phyloP scores from a whole-genome alignment of 2,888 invertebrate species.

The Agonopterix subpropinquella region DNA sequence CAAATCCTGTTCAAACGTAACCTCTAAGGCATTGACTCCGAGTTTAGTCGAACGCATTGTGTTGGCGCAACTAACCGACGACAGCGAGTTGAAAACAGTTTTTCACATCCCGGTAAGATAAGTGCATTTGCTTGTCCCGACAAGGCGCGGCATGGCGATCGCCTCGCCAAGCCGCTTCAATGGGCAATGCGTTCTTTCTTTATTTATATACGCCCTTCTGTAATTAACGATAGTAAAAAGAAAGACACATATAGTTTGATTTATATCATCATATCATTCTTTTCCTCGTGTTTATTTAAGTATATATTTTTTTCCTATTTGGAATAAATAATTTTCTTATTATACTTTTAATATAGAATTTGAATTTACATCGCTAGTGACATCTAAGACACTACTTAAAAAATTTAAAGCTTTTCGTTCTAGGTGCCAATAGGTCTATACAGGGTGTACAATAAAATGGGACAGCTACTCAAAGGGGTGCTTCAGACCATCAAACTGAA shows the following conservation, averaged over 20 bases:
- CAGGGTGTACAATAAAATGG: too few species aligned
- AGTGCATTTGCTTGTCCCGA: constrained; percentile 76
- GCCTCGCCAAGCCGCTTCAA: constrained; percentile 55
- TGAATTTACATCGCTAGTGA: too few species aligned
- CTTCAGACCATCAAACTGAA: too few species aligned
- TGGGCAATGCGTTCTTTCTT: constrained; percentile 62
- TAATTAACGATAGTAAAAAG: constrained; percentile 68
- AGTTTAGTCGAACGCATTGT: constrained; percentile 42
- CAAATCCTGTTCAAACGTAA: constrained; percentile 54
- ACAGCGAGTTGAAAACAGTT: constrained; percentile 61
- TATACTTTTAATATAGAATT: too few species aligned
- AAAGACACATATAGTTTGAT: constrained; percentile 61
- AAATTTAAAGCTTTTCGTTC: too few species aligned
- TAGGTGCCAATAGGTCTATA: too few species aligned
- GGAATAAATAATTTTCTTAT: too few species aligned
- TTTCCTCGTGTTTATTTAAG: constrained; percentile 24
- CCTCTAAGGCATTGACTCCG: constrained; percentile 59
- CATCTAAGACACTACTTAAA: too few species aligned
- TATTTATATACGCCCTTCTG: constrained; percentile 67
- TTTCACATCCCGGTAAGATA: constrained; percentile 71
- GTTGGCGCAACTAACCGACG: constrained; percentile 65
- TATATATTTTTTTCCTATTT: too few species aligned
- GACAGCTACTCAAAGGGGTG: too few species aligned
- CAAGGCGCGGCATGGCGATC: constrained; percentile 64
- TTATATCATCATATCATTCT: constrained; percentile 55